Evolutionary conservation across 1,140 invertebrate genomes (phyloP).

Genomic region (Drosophila sp.): DNA sequence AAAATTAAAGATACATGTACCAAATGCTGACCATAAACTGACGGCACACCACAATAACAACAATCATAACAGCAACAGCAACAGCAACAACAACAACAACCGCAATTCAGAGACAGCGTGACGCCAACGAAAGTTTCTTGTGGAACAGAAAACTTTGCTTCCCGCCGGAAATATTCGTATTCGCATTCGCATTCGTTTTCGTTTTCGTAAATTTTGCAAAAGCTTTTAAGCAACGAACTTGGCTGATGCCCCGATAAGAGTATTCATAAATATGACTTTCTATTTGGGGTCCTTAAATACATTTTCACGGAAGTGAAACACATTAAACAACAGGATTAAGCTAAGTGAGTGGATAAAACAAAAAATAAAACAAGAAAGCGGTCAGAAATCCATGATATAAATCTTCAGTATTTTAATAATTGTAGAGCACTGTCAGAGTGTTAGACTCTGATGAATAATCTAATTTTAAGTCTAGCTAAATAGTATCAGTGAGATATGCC

Average conservation of each 20-base stretch:
- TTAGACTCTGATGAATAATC: no score
- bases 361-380: not conserved
- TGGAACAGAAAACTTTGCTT: conserved; percentile 43
- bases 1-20: conserved; percentile 80
- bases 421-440: not conserved
- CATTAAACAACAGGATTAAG: conserved; percentile 70
- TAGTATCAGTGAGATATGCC: no score
- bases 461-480: no score
- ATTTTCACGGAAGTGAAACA: conserved; percentile 47
- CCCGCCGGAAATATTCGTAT: conserved; percentile 10
- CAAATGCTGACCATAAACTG: conserved; percentile 49
- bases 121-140: conserved; percentile 66
- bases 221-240: conserved; percentile 60
- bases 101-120: conserved; percentile 68
- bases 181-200: not conserved
- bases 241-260: conserved; percentile 31
- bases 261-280: conserved; percentile 62
- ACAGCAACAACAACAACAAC: conserved; percentile 17
- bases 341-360: conserved; percentile 51
- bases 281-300: conserved; percentile 27
- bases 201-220: conserved; percentile 27
- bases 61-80: not conserved
- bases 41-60: conserved; percentile 8
- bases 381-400: conserved; percentile 13
- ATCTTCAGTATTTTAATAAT: conserved; percentile 26